Conservation (phyloP, 2,888 invertebrate species). For the Plagodis pulveraria region DNA sequence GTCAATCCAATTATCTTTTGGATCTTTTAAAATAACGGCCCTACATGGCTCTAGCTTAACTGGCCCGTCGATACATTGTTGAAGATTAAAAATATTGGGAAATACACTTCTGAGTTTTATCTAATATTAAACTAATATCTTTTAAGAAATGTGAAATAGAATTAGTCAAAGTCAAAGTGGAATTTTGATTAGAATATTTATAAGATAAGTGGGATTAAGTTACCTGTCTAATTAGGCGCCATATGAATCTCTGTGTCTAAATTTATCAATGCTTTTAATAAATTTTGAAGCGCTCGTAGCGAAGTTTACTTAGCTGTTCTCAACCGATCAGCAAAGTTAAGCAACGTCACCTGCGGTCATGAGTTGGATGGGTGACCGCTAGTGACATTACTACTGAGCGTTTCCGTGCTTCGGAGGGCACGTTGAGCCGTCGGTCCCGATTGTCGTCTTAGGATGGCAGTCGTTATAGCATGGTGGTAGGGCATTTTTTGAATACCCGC, state of each 20-base stretch:
- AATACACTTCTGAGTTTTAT: slow-evolving; percentile 26
- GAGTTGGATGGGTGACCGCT: too few relatives aligned
- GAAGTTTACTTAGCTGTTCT: too few relatives aligned
- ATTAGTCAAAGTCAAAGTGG: slow-evolving; percentile 16
- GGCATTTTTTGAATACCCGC: too few relatives aligned
- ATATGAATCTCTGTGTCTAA: neutral
- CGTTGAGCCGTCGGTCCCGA: too few relatives aligned
- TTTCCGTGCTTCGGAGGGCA: too few relatives aligned
- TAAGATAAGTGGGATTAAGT: slow-evolving; percentile 2
- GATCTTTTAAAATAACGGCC: slow-evolving; percentile 17
- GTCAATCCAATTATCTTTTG: slow-evolving; percentile 12
- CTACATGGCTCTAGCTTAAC: slow-evolving; percentile 13
- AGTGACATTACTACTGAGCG: too few relatives aligned
- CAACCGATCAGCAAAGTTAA: too few relatives aligned
- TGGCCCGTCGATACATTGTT: slow-evolving; percentile 26
- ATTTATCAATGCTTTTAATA: neutral
- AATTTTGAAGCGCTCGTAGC: too few relatives aligned
- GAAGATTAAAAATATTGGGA: slow-evolving; percentile 23
- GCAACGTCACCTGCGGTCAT: too few relatives aligned
- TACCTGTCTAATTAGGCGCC: slow-evolving; percentile 6
- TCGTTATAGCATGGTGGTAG: too few relatives aligned
- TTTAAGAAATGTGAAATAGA: slow-evolving; percentile 11
- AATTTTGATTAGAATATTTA: slow-evolving; percentile 17
- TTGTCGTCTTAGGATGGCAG: too few relatives aligned
- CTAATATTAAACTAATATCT: slow-evolving; percentile 12